Evolutionary conservation across 2,113 vertebrate species (phyloP), one percentile per base, ranked within the genome.

Genomic region (Lophotis ruficrista): DNA sequence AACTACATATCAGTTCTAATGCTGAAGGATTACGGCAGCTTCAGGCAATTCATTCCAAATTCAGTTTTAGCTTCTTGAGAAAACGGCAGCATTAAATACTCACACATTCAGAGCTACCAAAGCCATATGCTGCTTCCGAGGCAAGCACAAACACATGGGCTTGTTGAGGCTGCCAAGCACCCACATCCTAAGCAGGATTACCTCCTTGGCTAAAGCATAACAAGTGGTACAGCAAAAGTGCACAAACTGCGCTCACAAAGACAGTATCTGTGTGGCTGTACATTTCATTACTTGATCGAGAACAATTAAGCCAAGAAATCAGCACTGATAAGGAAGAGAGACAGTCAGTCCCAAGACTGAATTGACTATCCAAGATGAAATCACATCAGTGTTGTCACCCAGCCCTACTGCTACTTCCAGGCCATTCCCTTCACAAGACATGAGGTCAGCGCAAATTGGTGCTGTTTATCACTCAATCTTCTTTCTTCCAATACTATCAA

Each of bases 141-240:
- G 50, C 66, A 93, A 82, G 41, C 25, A 81, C 80, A 84, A 91
- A 83, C 88, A 94, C 57, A 73, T 0, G 2, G 9, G 56, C 48
- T 87, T 90, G 71, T 78, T 75, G 71, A 91, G 60, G 62, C 60
- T 88, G 85, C 66, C 92, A 96, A 84, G 64, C 68, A 75, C 56
- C 43, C 73, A 94, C 38, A 78, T 28, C 61, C 60, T 19, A 58
- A 72, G 90, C 50, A 79, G 22, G 61, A 90, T 80, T 75, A 53
- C 70, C 50, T 68, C 53, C 16, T 68, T 30, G 45, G 60, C 45
- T 92, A 90, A 93, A 88, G 35, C 28, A 37, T 8, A 93, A 65
- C 47, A 80, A 91, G 16, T 54, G 54, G 37, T 35, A 57, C 31
- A 71, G 45, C 25, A 70, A 13, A 89, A 69, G 31, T 10, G 16